A percentile compares a stretch with the other conserved stretches of the same genome.
These are phyloP conservation scores for Schizotus pectinicornis DNA, from an alignment of 2,888 invertebrate genomes.

Conservation along the genomic window DNA sequence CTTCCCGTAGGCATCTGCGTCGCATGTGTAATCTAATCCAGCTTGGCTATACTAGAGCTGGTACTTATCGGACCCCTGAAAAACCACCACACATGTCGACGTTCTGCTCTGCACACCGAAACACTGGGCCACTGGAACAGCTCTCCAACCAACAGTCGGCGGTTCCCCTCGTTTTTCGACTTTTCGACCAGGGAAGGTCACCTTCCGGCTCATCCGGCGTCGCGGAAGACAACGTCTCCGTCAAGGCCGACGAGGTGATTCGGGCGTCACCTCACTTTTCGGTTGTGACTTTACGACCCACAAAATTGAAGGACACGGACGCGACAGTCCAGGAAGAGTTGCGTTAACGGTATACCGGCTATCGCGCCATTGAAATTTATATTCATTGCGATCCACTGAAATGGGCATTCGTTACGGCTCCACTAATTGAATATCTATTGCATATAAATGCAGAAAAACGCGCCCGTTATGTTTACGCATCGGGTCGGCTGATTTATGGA, in stretches of 20 bases:
- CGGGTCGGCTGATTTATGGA: constrained; percentile 5
- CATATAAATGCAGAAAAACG: constrained; percentile 38
- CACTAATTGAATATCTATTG: constrained; percentile 35
- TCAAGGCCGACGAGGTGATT: too few species aligned
- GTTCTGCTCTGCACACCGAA: neutral
- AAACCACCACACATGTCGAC: constrained; percentile 46
- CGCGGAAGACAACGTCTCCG: too few species aligned
- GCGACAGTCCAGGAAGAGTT: constrained; percentile 6
- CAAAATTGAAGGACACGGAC: too few species aligned
- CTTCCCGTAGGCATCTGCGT: constrained; percentile 40
- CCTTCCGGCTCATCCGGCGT: too few species aligned
- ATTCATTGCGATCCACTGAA: constrained; percentile 41
- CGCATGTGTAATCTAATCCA: constrained; percentile 44
- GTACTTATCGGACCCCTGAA: constrained; percentile 44
- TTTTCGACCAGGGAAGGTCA: too few species aligned
- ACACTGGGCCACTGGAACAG: too few species aligned
- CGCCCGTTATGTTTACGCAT: constrained; percentile 36
- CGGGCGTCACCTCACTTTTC: too few species aligned
- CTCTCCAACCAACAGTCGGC: constrained; percentile 3
- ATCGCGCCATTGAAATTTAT: constrained; percentile 39
- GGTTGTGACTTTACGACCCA: too few species aligned
- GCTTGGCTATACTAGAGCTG: constrained; percentile 35
- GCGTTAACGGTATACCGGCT: constrained; percentile 22
- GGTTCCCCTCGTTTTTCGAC: too few species aligned
- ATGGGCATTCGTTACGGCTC: constrained; percentile 26